A percentile compares a stretch with the other conserved stretches of the same genome.
Conservation (phyloP, 53 echinoderm and acorn worm species). For the Hippasteria phrygiana region DNA sequence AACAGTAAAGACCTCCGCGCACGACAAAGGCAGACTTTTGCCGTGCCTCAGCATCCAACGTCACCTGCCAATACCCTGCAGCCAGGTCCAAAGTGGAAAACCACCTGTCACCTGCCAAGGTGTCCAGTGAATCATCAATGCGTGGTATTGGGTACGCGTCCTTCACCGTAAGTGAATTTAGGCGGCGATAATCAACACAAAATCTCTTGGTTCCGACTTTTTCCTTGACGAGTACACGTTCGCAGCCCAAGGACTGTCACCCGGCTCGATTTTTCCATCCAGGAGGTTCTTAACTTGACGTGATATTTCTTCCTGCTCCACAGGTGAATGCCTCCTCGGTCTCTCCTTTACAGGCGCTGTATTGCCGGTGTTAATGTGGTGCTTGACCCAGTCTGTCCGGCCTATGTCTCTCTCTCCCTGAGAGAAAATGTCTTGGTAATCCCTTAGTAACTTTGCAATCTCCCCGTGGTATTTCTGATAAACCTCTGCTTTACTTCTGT, state of each 20-base stretch:
- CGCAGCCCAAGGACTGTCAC: conserved; percentile 71
- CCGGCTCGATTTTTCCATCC: conserved; percentile 54
- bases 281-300: conserved; percentile 34
- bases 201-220: conserved; percentile 71
- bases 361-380: conserved; percentile 64
- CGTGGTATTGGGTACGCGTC: conserved; percentile 66
- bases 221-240: conserved; percentile 12
- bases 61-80: not conserved
- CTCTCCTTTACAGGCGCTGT: conserved; percentile 49
- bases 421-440: conserved; percentile 69
- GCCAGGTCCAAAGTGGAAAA: conserved; percentile 9
- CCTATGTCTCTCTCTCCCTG: conserved; percentile 59
- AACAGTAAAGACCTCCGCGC: conserved; percentile 59
- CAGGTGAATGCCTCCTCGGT: conserved; percentile 53
- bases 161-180: conserved; percentile 68
- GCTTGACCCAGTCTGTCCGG: conserved; percentile 59
- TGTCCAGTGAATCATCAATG: not conserved
- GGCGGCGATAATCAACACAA: conserved; percentile 65
- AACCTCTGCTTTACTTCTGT: conserved; percentile 22
- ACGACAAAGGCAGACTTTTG: not conserved
- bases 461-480: conserved; percentile 41
- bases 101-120: not conserved
- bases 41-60: not conserved
- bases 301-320: conserved; percentile 64
- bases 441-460: conserved; percentile 47